Evolutionary conservation across 2,888 invertebrate species (phyloP), one percentile per base, ranked within the genome.

Genomic region (Drosophila quinaria): DNA sequence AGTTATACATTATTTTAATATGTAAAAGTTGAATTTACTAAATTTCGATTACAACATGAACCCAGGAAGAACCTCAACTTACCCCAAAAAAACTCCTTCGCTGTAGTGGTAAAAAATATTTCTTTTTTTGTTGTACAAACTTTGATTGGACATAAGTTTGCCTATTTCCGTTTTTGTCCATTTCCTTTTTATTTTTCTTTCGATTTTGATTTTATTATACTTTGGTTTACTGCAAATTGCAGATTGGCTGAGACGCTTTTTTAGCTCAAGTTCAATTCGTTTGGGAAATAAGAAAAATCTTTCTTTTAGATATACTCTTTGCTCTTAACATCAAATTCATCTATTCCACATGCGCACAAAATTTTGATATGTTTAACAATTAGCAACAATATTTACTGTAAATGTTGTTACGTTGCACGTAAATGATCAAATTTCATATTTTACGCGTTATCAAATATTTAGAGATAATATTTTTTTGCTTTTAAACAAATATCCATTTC

Each of bases 161-260:
- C 22, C 29, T 50, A 56, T 46, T 66, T 63, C 56, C 62, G 66
- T 54, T 49, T 68, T 61, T 55, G 22, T 22, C 19, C 49, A 41
- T 29, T 44, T 44, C 33, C 15, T 31, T 41, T 63, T 63, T 51
- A 29, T 31, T 50, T 58, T 63, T 19, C 22, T 31, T 39, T 31
- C n/a, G 25, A 47, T 54, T 71, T 60, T 70, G 65, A 72, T 80
- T 80, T 78, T 76, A 81, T 81, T 81, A 81, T 71, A 74, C 75
- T 76, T 75, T 69, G 67, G 78, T 81, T 81, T 81, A 73, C 70
- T 68, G 81, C 35, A 37, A 35, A 56, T 46, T 37, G 22, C 70
- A 72, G 72, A 77, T 80, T 80, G 80, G 63, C 56, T 66, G 33
- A 56, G 59, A 35, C 29, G 17, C 19, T 39, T 55, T 62, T 31